Evolutionary conservation across 2,113 vertebrate genomes (phyloP), one percentile per base, ranked within the genome.

Genomic region (Scopus umbretta): DNA sequence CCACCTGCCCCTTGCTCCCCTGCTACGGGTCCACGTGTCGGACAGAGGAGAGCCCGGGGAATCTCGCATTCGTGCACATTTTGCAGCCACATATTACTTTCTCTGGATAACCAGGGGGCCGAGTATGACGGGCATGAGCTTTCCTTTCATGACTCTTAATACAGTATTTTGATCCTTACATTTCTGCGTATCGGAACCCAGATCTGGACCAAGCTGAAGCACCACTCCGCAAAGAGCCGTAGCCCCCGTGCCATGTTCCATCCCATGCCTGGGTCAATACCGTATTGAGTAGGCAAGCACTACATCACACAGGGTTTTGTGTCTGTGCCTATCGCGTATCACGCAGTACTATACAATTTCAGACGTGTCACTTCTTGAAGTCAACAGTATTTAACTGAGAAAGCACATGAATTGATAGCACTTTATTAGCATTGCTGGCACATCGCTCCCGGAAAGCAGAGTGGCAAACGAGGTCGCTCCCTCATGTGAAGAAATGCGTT

Each of bases 341-440:
- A 52, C 47, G 70, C 34, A 53, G 25, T 19, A 58, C 16, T 18
- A n/a, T 5, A 34, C 9, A 2, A 55, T 80, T 92, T 79, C 13
- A 70, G 66, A 63, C 0, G 1, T 81, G 43, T 72, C 70, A 30
- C 40, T 59, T 62, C 67, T 82, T 58, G 25, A 83, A 95, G 90
- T 85, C 80, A 75, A 79, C 76, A 65, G 72, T 85, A 89, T 96
- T 97, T 95, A 91, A 94, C 66, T 4, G 19, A 88, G 88, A 92
- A 81, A 92, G 62, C 63, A 42, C n/a, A 70, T 36, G 90, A 94
- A 96, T 59, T 95, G 74, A 49, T 79, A 63, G 81, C 75, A 83
- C 49, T 83, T 85, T 43, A 97, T 97, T 96, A 97, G 71, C 82
- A 96, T 89, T 97, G 91, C 88, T 76, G 63, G 78, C 93, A 95